These are phyloP conservation scores for Vombatus ursinus DNA, from an alignment of 2,113 vertebrate species.

Conservation along the genomic window DNA sequence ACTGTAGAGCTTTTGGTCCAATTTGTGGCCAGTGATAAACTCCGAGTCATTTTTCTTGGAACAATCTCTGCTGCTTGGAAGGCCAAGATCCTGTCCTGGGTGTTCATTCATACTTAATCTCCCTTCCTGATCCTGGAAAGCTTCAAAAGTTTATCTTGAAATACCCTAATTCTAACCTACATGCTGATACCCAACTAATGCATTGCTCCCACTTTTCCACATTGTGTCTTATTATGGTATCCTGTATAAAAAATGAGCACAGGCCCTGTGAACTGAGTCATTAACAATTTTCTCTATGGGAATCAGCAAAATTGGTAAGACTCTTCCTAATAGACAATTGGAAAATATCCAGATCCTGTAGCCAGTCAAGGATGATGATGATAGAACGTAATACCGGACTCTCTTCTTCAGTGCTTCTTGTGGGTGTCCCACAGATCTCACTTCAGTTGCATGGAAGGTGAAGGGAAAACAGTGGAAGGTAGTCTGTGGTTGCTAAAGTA, in stretches of 20 bases:
- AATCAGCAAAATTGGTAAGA: not conserved
- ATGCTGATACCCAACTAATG: not conserved
- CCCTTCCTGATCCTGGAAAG: conserved; percentile 50
- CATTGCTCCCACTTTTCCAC: not conserved
- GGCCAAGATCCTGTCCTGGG: not conserved
- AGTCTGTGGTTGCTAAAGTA: no score
- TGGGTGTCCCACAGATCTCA: not conserved
- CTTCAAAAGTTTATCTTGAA: conserved; percentile 54
- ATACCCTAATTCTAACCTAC: conserved; percentile 10
- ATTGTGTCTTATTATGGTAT: not conserved
- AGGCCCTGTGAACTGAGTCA: not conserved
- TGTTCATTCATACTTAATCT: conserved; percentile 32
- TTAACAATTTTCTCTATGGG: not conserved
- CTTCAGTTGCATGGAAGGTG: not conserved
- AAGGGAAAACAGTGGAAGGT: no score
- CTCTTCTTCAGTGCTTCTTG: not conserved
- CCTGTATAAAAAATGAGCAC: not conserved
- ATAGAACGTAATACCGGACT: not conserved
- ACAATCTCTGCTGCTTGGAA: not conserved
- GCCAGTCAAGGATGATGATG: not conserved
- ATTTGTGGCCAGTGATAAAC: conserved; percentile 27
- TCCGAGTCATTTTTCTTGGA: conserved; percentile 51
- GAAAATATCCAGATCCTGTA: not conserved
- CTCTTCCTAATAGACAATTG: not conserved
- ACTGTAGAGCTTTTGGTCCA: conserved; percentile 41